These are phyloP conservation scores for Pecten maximus DNA, from an alignment of 2,888 invertebrate genomes.

Conservation along the genomic window DNA sequence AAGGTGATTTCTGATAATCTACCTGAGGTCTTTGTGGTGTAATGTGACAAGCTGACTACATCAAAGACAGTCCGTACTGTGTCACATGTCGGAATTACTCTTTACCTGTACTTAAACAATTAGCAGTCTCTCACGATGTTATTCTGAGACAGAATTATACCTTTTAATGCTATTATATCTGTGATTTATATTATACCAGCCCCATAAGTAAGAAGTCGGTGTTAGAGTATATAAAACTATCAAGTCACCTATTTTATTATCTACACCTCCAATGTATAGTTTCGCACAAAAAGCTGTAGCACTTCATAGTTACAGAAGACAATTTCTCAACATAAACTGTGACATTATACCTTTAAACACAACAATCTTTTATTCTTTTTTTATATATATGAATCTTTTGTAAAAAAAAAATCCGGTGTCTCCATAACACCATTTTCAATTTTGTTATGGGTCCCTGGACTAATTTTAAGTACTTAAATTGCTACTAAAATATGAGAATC, in stretches of 20 bases:
- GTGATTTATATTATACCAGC: neutral
- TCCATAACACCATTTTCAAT: no score
- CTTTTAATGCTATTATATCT: neutral
- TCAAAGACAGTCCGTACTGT: slow-evolving; percentile 4
- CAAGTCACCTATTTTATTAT: neutral
- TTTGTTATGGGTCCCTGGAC: no score
- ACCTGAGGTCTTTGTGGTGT: neutral
- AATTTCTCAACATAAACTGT: no score
- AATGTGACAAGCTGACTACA: neutral
- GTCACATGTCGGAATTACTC: neutral
- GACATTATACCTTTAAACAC: no score
- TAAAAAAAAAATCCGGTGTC: no score
- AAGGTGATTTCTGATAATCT: neutral
- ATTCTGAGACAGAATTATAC: neutral
- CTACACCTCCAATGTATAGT: neutral
- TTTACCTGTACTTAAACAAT: slow-evolving; percentile 28
- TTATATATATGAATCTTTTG: no score
- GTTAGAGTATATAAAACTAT: neutral
- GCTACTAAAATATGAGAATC: no score
- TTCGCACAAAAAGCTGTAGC: neutral
- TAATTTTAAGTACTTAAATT: no score
- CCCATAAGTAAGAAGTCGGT: neutral
- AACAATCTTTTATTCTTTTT: no score
- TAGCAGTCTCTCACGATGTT: neutral
- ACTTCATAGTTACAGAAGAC: no score